phyloP scores from a whole-genome alignment of 1,140 invertebrate genomes.

The Lepidotrigona ventralis region DNA sequence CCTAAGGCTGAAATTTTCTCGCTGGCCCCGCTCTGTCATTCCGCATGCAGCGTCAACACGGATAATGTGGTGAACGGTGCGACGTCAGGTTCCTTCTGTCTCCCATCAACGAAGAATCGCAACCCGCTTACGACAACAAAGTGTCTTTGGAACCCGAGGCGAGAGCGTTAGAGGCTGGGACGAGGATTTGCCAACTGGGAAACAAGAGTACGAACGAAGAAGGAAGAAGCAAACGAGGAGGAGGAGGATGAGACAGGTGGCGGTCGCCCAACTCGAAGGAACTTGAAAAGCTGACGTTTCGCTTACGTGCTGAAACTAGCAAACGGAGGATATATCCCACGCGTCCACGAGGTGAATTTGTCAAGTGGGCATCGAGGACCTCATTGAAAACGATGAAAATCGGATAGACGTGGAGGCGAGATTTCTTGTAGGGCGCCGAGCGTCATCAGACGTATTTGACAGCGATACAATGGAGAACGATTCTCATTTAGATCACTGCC shows the following conservation, averaged over 20 bases:
- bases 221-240: background rate
- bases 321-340: constrained; percentile 58
- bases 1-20: background rate
- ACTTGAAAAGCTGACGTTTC: constrained; percentile 75
- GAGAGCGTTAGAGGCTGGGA: background rate
- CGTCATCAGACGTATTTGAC: background rate
- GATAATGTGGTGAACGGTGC: constrained; percentile 9
- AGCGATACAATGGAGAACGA: background rate
- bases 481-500: no score
- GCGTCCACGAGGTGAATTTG: constrained; percentile 66
- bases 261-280: constrained; percentile 54
- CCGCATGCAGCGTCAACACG: constrained; percentile 18
- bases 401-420: constrained; percentile 36
- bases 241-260: constrained; percentile 32
- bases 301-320: constrained; percentile 75
- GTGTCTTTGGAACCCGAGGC: background rate
- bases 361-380: constrained; percentile 66
- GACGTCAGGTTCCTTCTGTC: background rate
- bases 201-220: background rate
- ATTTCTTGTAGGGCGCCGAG: background rate
- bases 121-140: constrained; percentile 14
- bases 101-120: constrained; percentile 20
- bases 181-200: background rate
- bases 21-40: background rate
- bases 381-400: constrained; percentile 66